These are phyloP conservation scores for Dermolepida albohirtum DNA, from an alignment of 2,888 invertebrate species.

Conservation along the genomic window DNA sequence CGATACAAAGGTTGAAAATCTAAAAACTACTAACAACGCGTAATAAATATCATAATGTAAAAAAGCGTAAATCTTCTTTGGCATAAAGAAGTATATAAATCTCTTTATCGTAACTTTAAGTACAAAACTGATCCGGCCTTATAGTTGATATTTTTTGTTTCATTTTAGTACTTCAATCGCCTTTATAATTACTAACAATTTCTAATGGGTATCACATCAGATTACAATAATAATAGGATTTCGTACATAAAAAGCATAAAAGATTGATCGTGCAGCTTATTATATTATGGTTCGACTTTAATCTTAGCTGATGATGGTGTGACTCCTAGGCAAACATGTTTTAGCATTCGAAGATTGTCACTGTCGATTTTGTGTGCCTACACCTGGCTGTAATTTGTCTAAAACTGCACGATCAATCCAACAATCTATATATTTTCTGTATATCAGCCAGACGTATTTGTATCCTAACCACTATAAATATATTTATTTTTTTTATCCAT, in stretches of 20 bases:
- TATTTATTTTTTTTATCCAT: conserved; percentile 16
- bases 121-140: conserved; percentile 43
- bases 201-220: conserved; percentile 61
- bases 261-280: conserved; percentile 58
- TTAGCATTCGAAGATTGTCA: conserved; percentile 17
- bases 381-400: not conserved
- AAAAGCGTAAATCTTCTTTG: conserved; percentile 46
- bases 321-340: not conserved
- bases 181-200: conserved; percentile 49
- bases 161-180: conserved; percentile 31
- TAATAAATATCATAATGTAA: conserved; percentile 42
- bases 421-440: conserved; percentile 8
- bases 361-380: not conserved
- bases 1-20: conserved; percentile 24
- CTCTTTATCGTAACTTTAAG: conserved; percentile 39
- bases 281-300: not conserved
- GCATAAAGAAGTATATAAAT: conserved; percentile 44
- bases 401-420: conserved; percentile 17
- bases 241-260: conserved; percentile 60
- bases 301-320: not conserved
- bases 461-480: conserved; percentile 35
- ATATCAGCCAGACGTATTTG: conserved; percentile 26
- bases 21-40: conserved; percentile 39
- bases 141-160: conserved; percentile 27
- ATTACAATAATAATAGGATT: conserved; percentile 49